Percentiles rank a stretch among this genome's conserved stretches.
Evolutionary conservation across 2,888 invertebrate genomes (phyloP).

Genomic region (Oxyteleia sp.): DNA sequence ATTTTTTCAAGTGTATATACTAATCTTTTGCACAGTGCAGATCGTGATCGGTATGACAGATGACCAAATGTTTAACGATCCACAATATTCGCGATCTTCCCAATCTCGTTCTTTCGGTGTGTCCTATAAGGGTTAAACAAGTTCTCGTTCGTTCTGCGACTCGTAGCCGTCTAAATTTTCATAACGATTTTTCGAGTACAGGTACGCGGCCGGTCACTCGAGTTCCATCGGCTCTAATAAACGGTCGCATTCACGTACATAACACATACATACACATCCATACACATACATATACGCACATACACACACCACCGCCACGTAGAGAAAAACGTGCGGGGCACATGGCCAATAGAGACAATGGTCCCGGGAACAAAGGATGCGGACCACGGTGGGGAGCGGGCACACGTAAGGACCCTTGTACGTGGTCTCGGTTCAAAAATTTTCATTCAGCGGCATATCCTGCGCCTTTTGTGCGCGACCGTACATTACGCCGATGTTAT

Average conservation of each 20-base stretch:
- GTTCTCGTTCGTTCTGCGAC: background rate
- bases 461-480: slow-evolving; percentile 12
- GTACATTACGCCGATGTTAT: slow-evolving; percentile 16
- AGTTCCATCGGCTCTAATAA: slow-evolving; percentile 45
- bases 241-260: slow-evolving; percentile 58
- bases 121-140: background rate
- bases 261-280: slow-evolving; percentile 43
- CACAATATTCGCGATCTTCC: too few relatives aligned
- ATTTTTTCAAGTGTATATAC: too few relatives aligned
- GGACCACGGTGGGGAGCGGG: slow-evolving; percentile 27
- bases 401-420: slow-evolving; percentile 34
- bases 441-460: slow-evolving; percentile 43
- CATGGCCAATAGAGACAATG: slow-evolving; percentile 74
- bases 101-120: too few relatives aligned
- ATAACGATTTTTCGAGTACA: slow-evolving; percentile 15
- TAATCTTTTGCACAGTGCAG: too few relatives aligned
- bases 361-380: slow-evolving; percentile 52
- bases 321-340: slow-evolving; percentile 61
- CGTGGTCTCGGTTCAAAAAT: slow-evolving; percentile 53
- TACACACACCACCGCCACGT: slow-evolving; percentile 21
- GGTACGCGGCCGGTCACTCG: slow-evolving; percentile 26
- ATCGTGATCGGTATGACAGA: too few relatives aligned
- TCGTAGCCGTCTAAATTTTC: background rate
- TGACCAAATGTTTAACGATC: too few relatives aligned
- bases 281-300: slow-evolving; percentile 48